Conservation (phyloP, 2,888 invertebrate genomes). For the Epicampocera succincta region DNA sequence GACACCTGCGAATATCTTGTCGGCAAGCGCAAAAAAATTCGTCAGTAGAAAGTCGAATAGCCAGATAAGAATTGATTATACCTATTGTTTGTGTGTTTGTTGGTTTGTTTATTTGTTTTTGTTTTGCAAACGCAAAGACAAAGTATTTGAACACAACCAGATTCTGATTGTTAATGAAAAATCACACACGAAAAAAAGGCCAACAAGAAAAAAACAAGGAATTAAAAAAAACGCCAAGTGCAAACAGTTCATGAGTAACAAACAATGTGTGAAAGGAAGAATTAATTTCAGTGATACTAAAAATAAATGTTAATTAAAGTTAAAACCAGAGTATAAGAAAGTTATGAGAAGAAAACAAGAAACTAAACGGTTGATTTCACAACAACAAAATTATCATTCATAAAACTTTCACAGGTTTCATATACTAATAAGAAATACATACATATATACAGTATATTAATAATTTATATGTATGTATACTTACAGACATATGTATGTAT, state of each 20-base stretch:
- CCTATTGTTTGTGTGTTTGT: background rate
- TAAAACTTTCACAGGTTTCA: no score
- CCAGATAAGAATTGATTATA: constrained; percentile 10
- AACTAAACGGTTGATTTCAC: no score
- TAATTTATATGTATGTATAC: no score
- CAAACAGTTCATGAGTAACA: constrained; percentile 1
- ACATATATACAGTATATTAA: no score
- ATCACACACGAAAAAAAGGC: background rate
- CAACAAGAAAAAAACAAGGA: background rate
- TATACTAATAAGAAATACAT: no score
- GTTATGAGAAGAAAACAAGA: no score
- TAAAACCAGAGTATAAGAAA: no score
- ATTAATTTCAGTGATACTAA: no score
- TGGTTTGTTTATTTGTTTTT: constrained; percentile 1
- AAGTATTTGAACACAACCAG: background rate
- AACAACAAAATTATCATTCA: no score
- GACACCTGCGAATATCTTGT: background rate
- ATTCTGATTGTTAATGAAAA: background rate
- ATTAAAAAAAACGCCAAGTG: constrained; percentile 19
- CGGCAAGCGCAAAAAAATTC: constrained; percentile 5
- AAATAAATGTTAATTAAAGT: no score
- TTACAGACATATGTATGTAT: no score
- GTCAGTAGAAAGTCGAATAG: constrained; percentile 9
- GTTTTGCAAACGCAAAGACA: background rate
- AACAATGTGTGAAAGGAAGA: background rate